Percentiles rank a stretch among this genome's conserved stretches.
Conservation (phyloP, 2,888 invertebrate species). For the Onchidella celtica region DNA sequence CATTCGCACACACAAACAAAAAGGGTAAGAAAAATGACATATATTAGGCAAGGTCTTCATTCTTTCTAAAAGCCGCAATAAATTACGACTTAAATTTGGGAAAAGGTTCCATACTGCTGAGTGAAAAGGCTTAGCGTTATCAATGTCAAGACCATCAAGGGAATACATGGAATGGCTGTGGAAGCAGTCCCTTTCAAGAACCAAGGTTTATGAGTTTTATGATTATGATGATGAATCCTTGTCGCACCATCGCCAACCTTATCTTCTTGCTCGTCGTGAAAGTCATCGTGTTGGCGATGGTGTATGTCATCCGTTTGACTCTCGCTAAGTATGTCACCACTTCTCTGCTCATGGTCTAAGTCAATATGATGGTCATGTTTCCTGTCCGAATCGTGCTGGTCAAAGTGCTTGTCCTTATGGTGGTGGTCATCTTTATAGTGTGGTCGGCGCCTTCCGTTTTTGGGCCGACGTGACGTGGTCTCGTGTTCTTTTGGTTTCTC, state of each 20-base stretch:
- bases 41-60: no score
- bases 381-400: no score
- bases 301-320: background rate
- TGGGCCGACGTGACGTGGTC: background rate
- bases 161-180: background rate
- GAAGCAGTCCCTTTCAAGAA: constrained; percentile 46
- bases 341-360: no score
- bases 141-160: background rate
- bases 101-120: no score
- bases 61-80: no score
- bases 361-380: no score
- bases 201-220: constrained; percentile 55
- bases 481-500: background rate
- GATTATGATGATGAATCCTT: constrained; percentile 29
- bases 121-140: background rate
- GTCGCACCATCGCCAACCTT: constrained; percentile 5
- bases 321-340: no score
- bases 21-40: no score
- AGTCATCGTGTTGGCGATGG: constrained; percentile 39
- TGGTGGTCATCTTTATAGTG: background rate
- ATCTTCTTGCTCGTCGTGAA: constrained; percentile 5
- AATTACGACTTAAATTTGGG: no score
- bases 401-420: constrained; percentile 18
- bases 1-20: no score
- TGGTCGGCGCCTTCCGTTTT: background rate